A percentile compares a stretch with the other conserved stretches of the same genome.
phyloP scores from a whole-genome alignment of 2,113 vertebrate species.

The Scortum barcoo region DNA sequence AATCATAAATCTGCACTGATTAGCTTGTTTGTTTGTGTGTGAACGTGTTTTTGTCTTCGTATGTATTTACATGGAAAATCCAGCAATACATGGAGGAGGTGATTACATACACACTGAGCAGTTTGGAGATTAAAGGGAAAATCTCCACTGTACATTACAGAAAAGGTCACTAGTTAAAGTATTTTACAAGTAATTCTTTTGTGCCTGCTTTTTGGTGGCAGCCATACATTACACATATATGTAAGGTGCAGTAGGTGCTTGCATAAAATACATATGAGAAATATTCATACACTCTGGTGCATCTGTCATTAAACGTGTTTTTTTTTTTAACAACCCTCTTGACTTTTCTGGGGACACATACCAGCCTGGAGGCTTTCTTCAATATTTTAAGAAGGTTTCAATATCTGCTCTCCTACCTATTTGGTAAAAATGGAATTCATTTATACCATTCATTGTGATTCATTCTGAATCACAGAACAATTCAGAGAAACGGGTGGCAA shows the following conservation, averaged over 20 bases:
- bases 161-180: neutral
- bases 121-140: neutral
- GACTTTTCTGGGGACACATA: neutral
- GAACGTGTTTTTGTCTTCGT: neutral
- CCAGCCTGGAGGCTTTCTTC: neutral
- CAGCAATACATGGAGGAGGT: neutral
- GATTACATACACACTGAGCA: neutral
- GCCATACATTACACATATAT: neutral
- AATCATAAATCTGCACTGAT: conserved; percentile 52
- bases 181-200: too few relatives aligned
- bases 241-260: neutral
- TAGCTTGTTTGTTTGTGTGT: conserved; percentile 28
- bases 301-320: neutral
- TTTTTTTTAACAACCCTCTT: neutral
- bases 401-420: neutral
- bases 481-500: neutral
- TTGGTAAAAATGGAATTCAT: neutral
- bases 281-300: neutral
- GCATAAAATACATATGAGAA: neutral
- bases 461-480: too few relatives aligned
- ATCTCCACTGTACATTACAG: neutral
- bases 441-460: too few relatives aligned
- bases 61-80: conserved; percentile 13
- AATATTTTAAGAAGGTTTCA: neutral
- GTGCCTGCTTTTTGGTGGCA: neutral